phyloP scores from a whole-genome alignment of 2,888 invertebrate species.

The Lymantria dispar region DNA sequence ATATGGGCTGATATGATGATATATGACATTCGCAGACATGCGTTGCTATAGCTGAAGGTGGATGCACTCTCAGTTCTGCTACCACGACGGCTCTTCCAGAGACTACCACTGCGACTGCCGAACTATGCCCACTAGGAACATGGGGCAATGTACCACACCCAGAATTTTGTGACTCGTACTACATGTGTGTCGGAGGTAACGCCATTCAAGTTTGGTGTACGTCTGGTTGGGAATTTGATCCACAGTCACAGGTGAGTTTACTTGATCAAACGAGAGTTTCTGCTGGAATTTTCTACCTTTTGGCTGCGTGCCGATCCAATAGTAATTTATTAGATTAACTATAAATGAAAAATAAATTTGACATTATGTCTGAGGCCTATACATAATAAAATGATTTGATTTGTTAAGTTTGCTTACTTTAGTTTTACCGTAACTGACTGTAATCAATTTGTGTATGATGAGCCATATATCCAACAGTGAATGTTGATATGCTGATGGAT shows the following conservation, averaged over 20 bases:
- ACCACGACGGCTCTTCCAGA: not conserved
- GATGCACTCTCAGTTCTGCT: constrained; percentile 15
- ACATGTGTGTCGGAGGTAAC: not conserved
- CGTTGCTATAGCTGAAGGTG: constrained; percentile 19
- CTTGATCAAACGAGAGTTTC: not conserved
- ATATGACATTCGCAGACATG: constrained; percentile 9
- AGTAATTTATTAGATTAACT: too few relatives aligned
- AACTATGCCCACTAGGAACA: constrained; percentile 12
- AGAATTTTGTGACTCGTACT: constrained; percentile 1
- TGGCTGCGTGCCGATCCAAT: too few relatives aligned
- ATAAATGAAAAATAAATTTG: too few relatives aligned
- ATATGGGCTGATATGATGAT: too few relatives aligned
- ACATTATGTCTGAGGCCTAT: too few relatives aligned
- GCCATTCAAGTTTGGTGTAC: not conserved
- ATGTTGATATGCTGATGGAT: too few relatives aligned
- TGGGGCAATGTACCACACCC: constrained; percentile 21
- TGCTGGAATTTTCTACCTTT: too few relatives aligned
- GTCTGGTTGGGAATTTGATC: constrained; percentile 1
- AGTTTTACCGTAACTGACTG: too few relatives aligned
- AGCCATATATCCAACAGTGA: too few relatives aligned
- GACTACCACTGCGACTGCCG: not conserved
- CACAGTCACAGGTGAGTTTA: not conserved
- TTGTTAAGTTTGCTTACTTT: too few relatives aligned
- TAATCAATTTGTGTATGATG: too few relatives aligned
- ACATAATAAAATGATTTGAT: too few relatives aligned